phyloP scores from a whole-genome alignment of 1,140 invertebrate genomes.

The Meloidogyne hapla region DNA sequence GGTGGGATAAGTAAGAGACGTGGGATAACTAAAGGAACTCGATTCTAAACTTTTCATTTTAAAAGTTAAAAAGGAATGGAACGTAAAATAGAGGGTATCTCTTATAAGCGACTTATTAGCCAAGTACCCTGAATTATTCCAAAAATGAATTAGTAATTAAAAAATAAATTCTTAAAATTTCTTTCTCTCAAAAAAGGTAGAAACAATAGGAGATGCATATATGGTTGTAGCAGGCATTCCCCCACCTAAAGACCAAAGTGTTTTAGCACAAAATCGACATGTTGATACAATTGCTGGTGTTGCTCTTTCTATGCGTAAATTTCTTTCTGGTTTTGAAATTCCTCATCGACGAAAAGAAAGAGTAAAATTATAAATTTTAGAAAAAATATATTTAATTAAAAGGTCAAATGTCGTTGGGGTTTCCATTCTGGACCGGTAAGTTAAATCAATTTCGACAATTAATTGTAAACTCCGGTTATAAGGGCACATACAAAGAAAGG shows the following conservation, averaged over 20 bases:
- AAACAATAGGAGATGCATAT: conserved; percentile 37
- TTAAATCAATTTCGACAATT: too few species aligned
- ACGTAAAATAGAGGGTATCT: too few species aligned
- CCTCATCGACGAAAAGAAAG: conserved; percentile 49
- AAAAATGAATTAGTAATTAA: too few species aligned
- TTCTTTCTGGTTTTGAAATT: conserved; percentile 50
- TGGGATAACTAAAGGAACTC: too few species aligned
- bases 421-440: conserved; percentile 62
- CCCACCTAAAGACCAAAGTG: conserved; percentile 55
- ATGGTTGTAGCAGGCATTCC: conserved; percentile 61
- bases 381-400: conserved; percentile 8
- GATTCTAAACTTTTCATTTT: too few species aligned
- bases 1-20: too few species aligned
- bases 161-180: conserved; percentile 28
- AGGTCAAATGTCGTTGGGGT: conserved; percentile 56
- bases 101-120: too few species aligned
- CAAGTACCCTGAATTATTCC: too few species aligned
- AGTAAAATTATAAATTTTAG: conserved; percentile 16
- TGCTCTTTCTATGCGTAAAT: conserved; percentile 58
- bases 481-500: too few species aligned
- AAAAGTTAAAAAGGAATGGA: too few species aligned
- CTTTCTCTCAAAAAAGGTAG: not conserved
- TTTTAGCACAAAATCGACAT: conserved; percentile 33
- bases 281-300: conserved; percentile 47
- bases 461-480: too few species aligned